Evolutionary conservation across 1,140 invertebrate species (phyloP).

Genomic region (Lepidurus apus): DNA sequence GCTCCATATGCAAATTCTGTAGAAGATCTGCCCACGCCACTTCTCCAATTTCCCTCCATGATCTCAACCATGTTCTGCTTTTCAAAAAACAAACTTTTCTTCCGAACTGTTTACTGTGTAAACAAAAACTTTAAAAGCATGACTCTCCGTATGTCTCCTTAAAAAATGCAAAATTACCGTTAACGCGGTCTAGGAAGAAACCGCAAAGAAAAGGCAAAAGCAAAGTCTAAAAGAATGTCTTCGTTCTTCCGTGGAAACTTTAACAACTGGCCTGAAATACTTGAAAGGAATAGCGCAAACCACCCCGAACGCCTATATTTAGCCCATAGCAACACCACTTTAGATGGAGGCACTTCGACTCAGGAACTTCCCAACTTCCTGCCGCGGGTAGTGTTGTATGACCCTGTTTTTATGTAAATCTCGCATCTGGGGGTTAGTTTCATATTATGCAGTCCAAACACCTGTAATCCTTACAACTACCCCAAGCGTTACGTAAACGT

Average conservation of each 20-base stretch:
- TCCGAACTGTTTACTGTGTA: not conserved
- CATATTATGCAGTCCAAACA: not conserved
- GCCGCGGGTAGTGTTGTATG: not conserved
- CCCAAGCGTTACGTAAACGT: not conserved
- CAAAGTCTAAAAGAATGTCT: not conserved
- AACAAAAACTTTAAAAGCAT: not conserved
- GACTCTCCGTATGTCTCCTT: not conserved
- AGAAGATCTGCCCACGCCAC: not conserved
- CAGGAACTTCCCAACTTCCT: not conserved
- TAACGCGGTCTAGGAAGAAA: no score
- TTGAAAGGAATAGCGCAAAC: not conserved
- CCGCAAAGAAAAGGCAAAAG: not conserved
- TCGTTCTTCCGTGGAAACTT: not conserved
- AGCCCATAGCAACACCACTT: not conserved
- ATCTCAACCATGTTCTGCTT: not conserved
- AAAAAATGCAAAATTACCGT: no score
- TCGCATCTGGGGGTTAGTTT: not conserved
- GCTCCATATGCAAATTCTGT: not conserved
- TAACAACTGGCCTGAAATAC: not conserved
- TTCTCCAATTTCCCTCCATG: not conserved
- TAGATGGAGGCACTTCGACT: not conserved
- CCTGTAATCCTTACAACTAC: not conserved
- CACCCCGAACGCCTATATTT: slow-evolving; percentile 1
- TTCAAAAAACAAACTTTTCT: not conserved
- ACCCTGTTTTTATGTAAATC: slow-evolving; percentile 3